Percentiles rank a stretch among this genome's conserved stretches.
Evolutionary conservation across 2,797 vertebrate genomes (phyloP).

Genomic region (Sternotherus odoratus): DNA sequence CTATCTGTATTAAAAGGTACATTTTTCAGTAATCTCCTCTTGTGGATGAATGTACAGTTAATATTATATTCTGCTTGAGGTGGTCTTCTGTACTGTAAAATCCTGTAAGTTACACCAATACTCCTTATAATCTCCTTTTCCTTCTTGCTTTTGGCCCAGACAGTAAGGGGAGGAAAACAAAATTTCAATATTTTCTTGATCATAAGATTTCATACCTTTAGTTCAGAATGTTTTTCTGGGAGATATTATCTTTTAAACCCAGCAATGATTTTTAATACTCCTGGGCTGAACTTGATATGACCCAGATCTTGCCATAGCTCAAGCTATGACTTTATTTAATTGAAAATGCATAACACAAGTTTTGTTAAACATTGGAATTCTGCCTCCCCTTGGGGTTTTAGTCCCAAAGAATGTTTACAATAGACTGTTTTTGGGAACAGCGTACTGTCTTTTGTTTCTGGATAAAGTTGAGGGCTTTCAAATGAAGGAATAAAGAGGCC

Average conservation of each 20-base stretch:
- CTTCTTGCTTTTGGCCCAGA: neutral
- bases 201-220: constrained; percentile 37
- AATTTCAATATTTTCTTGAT: neutral
- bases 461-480: constrained; percentile 72
- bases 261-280: constrained; percentile 13
- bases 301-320: constrained; percentile 47
- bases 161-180: neutral
- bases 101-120: constrained; percentile 43
- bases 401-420: constrained; percentile 68
- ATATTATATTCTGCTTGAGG: constrained; percentile 37
- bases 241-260: constrained; percentile 56
- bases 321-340: constrained; percentile 68
- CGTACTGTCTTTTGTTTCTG: constrained; percentile 73
- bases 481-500: constrained; percentile 67
- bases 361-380: constrained; percentile 56
- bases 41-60: constrained; percentile 3
- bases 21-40: constrained; percentile 4
- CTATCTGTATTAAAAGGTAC: constrained; percentile 7
- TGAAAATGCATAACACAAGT: constrained; percentile 41
- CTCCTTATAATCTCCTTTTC: constrained; percentile 3
- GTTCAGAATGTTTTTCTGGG: constrained; percentile 45
- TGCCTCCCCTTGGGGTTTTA: constrained; percentile 65
- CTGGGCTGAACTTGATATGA: constrained; percentile 64
- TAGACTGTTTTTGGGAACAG: constrained; percentile 69
- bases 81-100: constrained; percentile 8